Evolutionary conservation across 2,888 invertebrate species (phyloP).

Genomic region (Yponomeuta evonymella): DNA sequence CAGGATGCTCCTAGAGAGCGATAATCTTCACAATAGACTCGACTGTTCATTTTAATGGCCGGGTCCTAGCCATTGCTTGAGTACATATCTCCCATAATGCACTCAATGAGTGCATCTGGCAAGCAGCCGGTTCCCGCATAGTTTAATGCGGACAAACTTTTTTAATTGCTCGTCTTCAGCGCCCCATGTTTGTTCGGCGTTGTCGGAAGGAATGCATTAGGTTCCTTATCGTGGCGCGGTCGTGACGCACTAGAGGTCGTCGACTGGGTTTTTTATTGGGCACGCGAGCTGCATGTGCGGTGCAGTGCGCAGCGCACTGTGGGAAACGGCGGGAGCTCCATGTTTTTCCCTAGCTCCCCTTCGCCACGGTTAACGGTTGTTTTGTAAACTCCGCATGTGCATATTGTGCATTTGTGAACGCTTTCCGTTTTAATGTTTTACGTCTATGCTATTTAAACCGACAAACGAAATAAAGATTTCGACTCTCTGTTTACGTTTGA

Average conservation of each 20-base stretch:
- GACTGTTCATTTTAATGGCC: neutral
- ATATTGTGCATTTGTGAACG: conserved; percentile 5
- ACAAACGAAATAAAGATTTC: neutral
- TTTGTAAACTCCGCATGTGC: conserved; percentile 9
- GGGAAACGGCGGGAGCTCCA: conserved; percentile 54
- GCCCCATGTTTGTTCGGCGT: conserved; percentile 39
- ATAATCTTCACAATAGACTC: neutral
- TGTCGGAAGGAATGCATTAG: conserved; percentile 29
- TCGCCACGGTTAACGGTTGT: conserved; percentile 11
- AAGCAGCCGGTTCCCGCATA: conserved; percentile 53
- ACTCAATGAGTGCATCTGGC: conserved; percentile 63
- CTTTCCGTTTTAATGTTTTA: conserved; percentile 12
- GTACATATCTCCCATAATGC: conserved; percentile 29
- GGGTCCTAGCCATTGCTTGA: neutral
- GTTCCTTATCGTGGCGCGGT: conserved; percentile 5
- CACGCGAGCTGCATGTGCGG: conserved; percentile 43
- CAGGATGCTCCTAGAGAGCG: neutral
- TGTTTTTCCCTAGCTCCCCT: conserved; percentile 24
- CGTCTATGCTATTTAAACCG: conserved; percentile 12
- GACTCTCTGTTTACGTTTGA: neutral
- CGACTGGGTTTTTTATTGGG: conserved; percentile 65
- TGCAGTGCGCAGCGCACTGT: conserved; percentile 40
- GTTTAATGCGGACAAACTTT: conserved; percentile 63
- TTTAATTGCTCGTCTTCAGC: conserved; percentile 72
- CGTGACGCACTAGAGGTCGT: conserved; percentile 64